phyloP scores from a whole-genome alignment of 64 coral and sea anemone species.

The Pocillopora damicornis region DNA sequence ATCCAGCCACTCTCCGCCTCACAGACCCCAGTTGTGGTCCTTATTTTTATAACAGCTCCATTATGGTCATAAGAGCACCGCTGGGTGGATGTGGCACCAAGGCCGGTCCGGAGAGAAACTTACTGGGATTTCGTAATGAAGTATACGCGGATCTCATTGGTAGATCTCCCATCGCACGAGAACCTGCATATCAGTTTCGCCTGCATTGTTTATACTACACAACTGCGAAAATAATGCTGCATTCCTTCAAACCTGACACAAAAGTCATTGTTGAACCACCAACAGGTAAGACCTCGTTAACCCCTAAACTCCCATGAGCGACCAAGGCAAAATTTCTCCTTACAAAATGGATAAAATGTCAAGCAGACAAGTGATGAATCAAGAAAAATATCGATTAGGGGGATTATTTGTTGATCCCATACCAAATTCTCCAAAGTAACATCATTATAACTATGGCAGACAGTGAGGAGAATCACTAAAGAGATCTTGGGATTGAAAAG shows the following conservation, averaged over 20 bases:
- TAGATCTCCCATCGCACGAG: slow-evolving; percentile 50
- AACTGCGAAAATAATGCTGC: slow-evolving; percentile 44
- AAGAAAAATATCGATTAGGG: no score
- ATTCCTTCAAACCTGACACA: slow-evolving; percentile 54
- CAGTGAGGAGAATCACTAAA: no score
- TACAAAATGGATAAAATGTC: no score
- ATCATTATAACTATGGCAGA: no score
- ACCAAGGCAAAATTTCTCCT: no score
- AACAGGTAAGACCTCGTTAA: not conserved
- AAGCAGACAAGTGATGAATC: no score
- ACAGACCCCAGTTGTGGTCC: slow-evolving; percentile 27
- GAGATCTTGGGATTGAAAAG: no score
- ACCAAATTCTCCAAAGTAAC: no score
- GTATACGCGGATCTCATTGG: slow-evolving; percentile 61
- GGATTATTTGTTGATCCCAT: no score
- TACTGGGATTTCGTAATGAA: slow-evolving; percentile 61
- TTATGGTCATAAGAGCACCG: slow-evolving; percentile 67
- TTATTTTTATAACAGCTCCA: slow-evolving; percentile 28
- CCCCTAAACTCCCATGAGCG: not conserved
- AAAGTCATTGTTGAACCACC: slow-evolving; percentile 43
- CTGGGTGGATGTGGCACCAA: slow-evolving; percentile 64
- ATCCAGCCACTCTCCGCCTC: slow-evolving; percentile 49
- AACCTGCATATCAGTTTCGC: slow-evolving; percentile 47
- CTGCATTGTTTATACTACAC: slow-evolving; percentile 71
- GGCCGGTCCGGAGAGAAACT: not conserved